These are phyloP conservation scores for Steinernema hermaphroditum DNA, from an alignment of 2,888 invertebrate genomes.

Conservation along the genomic window DNA sequence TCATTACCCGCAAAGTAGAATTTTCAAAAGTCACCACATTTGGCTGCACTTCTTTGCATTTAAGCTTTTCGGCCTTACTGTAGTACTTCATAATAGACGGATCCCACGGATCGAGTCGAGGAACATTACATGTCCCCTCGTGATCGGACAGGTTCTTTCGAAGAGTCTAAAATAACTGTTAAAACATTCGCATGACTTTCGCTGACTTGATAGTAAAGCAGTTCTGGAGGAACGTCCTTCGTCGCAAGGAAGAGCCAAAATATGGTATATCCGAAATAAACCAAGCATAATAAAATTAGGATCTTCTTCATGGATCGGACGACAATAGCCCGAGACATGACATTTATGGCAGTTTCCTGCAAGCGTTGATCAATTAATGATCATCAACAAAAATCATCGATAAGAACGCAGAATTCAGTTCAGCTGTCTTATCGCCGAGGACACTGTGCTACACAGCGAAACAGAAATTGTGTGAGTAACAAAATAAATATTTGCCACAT, in stretches of 20 bases:
- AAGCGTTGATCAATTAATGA: too few relatives aligned
- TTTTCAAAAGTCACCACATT: neutral
- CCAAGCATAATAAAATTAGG: neutral
- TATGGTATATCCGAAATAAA: neutral
- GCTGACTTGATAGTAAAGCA: neutral
- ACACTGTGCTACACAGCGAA: too few relatives aligned
- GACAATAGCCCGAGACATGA: neutral
- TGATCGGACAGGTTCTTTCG: neutral
- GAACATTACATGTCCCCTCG: constrained; percentile 41
- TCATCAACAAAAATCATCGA: too few relatives aligned
- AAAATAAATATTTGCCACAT: too few relatives aligned
- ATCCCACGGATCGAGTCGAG: constrained; percentile 55
- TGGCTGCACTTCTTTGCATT: constrained; percentile 36
- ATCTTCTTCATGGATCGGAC: neutral
- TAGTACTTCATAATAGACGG: constrained; percentile 48
- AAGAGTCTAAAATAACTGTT: neutral
- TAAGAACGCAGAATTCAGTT: too few relatives aligned
- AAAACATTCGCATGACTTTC: neutral
- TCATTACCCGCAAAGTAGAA: neutral
- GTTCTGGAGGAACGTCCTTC: neutral
- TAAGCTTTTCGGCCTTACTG: constrained; percentile 42
- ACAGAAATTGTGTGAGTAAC: too few relatives aligned
- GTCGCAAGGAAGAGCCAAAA: neutral
- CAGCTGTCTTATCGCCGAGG: too few relatives aligned
- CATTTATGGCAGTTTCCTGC: neutral